These are phyloP conservation scores for Pedicia rivosa DNA, from an alignment of 2,888 invertebrate genomes.

Conservation along the genomic window DNA sequence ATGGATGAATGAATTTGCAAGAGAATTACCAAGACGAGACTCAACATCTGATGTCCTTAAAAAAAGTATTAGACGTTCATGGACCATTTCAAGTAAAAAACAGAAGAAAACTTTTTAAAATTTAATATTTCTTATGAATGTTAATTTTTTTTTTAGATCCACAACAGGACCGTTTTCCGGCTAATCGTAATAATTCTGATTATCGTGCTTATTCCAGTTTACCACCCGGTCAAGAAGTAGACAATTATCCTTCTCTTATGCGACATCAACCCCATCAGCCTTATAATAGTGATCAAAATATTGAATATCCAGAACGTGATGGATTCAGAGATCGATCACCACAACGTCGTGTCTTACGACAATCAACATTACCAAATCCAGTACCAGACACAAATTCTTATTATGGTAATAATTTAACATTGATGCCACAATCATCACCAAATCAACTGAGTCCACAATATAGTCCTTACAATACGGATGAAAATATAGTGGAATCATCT, in stretches of 20 bases:
- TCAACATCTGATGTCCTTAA: slow-evolving; percentile 44
- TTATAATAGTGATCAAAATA: slow-evolving; percentile 15
- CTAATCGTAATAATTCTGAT: slow-evolving; percentile 34
- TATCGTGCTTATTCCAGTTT: slow-evolving; percentile 42
- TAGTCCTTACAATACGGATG: slow-evolving; percentile 12
- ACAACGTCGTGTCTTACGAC: slow-evolving; percentile 24
- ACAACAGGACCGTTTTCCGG: slow-evolving; percentile 25
- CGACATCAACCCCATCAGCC: slow-evolving; percentile 26
- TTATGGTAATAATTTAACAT: slow-evolving; percentile 23
- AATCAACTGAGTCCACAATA: slow-evolving; percentile 15
- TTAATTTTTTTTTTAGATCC: slow-evolving; percentile 28
- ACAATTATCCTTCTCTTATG: slow-evolving; percentile 22
- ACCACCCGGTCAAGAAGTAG: slow-evolving; percentile 33
- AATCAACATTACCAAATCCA: slow-evolving; percentile 27
- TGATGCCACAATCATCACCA: slow-evolving; percentile 23
- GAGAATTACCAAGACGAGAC: slow-evolving; percentile 35
- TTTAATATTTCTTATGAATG: neutral
- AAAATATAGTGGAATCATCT: slow-evolving; percentile 7
- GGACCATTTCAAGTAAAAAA: slow-evolving; percentile 59
- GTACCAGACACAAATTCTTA: slow-evolving; percentile 10
- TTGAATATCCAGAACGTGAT: slow-evolving; percentile 16
- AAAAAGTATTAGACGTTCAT: slow-evolving; percentile 48
- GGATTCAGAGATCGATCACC: neutral
- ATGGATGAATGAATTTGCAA: slow-evolving; percentile 47
- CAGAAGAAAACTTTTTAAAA: no score